Evolutionary conservation across 92 coral and sea anemone genomes (phyloP).

Genomic region (Galaxea fascicularis): DNA sequence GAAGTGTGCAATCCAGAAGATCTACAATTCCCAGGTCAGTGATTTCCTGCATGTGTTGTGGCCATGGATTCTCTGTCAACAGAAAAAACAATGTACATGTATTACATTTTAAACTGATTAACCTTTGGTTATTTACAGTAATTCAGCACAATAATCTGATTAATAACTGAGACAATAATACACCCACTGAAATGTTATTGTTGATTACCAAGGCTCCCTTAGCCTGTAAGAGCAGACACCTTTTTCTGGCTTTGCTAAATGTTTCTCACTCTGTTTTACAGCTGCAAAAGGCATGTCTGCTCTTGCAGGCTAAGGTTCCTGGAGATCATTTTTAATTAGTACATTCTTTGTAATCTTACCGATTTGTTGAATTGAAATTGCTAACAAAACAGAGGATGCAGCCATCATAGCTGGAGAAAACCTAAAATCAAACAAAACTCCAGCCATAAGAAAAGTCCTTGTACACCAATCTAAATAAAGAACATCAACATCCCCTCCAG

Average conservation of each 20-base stretch:
- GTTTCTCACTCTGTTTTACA: too few relatives aligned
- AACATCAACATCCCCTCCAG: too few relatives aligned
- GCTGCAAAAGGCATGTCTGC: too few relatives aligned
- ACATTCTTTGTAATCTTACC: constrained; percentile 54
- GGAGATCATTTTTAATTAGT: too few relatives aligned
- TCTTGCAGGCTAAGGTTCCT: too few relatives aligned
- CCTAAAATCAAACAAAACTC: constrained; percentile 36
- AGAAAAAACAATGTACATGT: not conserved
- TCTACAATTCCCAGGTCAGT: constrained; percentile 72
- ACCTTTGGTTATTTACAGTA: not conserved
- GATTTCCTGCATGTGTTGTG: constrained; percentile 74
- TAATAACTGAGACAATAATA: too few relatives aligned
- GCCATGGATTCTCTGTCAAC: constrained; percentile 78
- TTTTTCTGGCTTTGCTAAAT: too few relatives aligned
- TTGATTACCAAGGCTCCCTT: too few relatives aligned
- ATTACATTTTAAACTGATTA: not conserved
- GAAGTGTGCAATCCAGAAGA: constrained; percentile 70
- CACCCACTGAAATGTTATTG: too few relatives aligned
- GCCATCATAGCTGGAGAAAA: constrained; percentile 89
- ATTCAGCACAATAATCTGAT: too few relatives aligned
- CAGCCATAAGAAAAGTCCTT: not conserved
- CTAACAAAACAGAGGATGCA: constrained; percentile 82
- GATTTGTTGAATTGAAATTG: constrained; percentile 79
- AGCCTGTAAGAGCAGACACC: too few relatives aligned
- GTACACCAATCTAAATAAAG: too few relatives aligned